Evolutionary conservation across 1,140 invertebrate genomes (phyloP).

Genomic region (Plodia interpunctella): DNA sequence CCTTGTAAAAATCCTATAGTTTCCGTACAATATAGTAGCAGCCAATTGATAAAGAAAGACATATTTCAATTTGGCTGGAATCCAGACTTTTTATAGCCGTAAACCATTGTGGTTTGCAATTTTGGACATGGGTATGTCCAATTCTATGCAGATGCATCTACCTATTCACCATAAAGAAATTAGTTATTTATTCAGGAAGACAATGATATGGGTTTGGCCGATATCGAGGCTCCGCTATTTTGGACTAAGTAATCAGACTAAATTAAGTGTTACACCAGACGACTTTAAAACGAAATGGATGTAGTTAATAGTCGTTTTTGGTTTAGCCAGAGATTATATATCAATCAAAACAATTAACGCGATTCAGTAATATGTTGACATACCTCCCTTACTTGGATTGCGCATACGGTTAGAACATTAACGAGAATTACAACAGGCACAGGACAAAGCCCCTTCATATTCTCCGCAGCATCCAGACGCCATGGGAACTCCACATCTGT

Average conservation of each 20-base stretch:
- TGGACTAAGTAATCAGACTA: no score
- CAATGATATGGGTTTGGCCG: no score
- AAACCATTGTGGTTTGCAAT: constrained; percentile 41
- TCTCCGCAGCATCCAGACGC: constrained; percentile 24
- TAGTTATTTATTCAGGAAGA: no score
- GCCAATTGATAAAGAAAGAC: constrained; percentile 38
- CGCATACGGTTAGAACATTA: constrained; percentile 1
- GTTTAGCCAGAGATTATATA: no score
- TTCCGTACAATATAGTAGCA: constrained; percentile 48
- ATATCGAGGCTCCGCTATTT: no score
- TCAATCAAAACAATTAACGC: no score
- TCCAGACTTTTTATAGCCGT: constrained; percentile 43
- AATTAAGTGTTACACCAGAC: no score
- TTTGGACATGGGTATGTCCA: not conserved
- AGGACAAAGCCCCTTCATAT: constrained; percentile 52
- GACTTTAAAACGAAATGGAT: no score
- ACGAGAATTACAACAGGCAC: constrained; percentile 39
- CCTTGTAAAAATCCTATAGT: constrained; percentile 43
- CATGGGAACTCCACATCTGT: constrained; percentile 46
- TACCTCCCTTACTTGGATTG: constrained; percentile 2
- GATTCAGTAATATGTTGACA: not conserved
- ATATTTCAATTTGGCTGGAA: constrained; percentile 51
- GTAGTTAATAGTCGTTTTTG: no score
- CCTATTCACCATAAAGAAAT: not conserved
- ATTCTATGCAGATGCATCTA: not conserved